Conservation (phyloP, 2,888 invertebrate genomes). For the Epistrophe eligans region DNA sequence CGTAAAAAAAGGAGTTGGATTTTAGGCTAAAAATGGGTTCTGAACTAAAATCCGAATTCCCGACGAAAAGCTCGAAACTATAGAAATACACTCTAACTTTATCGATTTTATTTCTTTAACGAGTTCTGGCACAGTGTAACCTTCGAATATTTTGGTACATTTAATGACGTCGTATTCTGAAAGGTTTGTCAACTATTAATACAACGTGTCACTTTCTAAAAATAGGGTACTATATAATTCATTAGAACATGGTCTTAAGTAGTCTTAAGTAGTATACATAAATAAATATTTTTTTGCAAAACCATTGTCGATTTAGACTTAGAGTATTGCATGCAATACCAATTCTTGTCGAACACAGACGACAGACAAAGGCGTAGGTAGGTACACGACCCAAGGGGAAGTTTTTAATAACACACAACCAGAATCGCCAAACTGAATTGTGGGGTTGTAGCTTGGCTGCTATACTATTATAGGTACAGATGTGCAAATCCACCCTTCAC, state of each 20-base stretch:
- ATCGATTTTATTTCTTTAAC: too few relatives aligned
- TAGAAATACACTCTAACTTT: too few relatives aligned
- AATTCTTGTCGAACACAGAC: conserved; percentile 45
- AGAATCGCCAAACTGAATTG: conserved; percentile 21
- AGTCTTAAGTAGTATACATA: too few relatives aligned
- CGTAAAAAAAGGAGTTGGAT: too few relatives aligned
- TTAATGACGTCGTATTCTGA: too few relatives aligned
- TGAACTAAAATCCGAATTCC: too few relatives aligned
- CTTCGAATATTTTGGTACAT: too few relatives aligned
- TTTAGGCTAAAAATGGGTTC: too few relatives aligned
- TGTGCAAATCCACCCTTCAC: conserved; percentile 65
- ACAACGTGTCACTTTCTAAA: neutral
- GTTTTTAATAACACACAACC: conserved; percentile 50
- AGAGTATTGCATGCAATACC: conserved; percentile 7
- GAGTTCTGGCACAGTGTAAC: too few relatives aligned
- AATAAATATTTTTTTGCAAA: neutral
- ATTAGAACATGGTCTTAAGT: neutral
- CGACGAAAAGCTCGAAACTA: too few relatives aligned
- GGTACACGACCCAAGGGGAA: conserved; percentile 52
- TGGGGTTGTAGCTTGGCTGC: conserved; percentile 21
- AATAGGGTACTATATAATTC: conserved; percentile 20
- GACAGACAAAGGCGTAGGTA: conserved; percentile 25
- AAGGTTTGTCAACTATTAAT: too few relatives aligned
- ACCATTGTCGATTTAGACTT: neutral
- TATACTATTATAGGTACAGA: conserved; percentile 1